Conservation (phyloP, 2,888 invertebrate species). For the Lumbricus terrestris region DNA sequence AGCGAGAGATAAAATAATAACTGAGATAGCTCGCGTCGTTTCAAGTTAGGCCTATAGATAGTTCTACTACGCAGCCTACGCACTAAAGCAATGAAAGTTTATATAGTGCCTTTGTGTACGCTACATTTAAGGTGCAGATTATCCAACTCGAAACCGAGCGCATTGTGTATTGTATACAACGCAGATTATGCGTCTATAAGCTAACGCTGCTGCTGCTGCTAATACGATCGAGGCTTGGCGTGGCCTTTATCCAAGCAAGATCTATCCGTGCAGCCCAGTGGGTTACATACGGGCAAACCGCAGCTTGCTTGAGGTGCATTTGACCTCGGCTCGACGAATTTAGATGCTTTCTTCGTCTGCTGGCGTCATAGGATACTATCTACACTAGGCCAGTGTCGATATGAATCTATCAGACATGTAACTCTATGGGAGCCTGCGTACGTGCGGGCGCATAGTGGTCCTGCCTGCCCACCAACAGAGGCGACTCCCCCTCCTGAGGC, state of each 20-base stretch:
- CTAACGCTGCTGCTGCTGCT: neutral
- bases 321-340: neutral
- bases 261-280: neutral
- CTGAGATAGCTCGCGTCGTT: neutral
- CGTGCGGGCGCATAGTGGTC: neutral
- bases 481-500: too few species aligned
- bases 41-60: too few species aligned
- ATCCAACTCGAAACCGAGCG: neutral
- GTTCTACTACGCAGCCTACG: too few species aligned
- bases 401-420: neutral
- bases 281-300: too few species aligned
- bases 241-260: neutral
- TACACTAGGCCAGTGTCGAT: neutral
- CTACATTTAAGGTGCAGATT: neutral
- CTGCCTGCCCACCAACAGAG: too few species aligned
- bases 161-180: too few species aligned
- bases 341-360: neutral
- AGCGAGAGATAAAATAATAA: neutral
- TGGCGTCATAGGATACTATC: neutral
- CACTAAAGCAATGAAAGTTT: neutral
- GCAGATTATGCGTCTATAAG: neutral
- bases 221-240: neutral
- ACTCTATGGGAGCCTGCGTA: constrained; percentile 3
- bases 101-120: neutral
- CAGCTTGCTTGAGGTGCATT: neutral